Base-by-base conservation (phyloP, 2,888 invertebrate genomes). In the Oxyscelio sp. region DNA sequence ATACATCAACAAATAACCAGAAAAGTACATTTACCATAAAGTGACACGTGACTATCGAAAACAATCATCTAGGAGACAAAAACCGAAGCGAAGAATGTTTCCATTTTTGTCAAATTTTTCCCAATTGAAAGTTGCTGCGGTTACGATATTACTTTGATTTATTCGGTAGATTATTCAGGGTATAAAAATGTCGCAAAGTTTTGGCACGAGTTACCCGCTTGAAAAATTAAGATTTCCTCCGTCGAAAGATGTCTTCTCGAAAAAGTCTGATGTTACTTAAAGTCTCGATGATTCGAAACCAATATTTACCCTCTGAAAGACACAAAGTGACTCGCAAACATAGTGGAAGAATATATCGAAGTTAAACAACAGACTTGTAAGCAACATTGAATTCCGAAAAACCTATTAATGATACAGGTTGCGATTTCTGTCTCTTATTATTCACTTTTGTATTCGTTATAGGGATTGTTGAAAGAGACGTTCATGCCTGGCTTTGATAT, bases 231-330 rank as follows among this genome's bases (percentile, higher is more conserved):
- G 88, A 85, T 89, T 85, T 84, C 86, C 19, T 34, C n/a, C 38
- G 13, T 9, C 80, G 56, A 22, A 34, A 56, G 54, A 70, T 38
- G 52, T 50, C 45, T 77, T 82, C 71, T 52, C 22, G 48, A 52
- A 68, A 50, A 48, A 75, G 58, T n/a, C 48, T 54, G 66, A 38
- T 74, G 73, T 73, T 77, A 85, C 87, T 89, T 87, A 87, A 91
- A 87, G 87, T 87, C 82, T 83, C 65, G 89, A 90, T 90, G 88
- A 92, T 92, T 92, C 83, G 90, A 90, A 91, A 91, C 92, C 92
- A 89, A 92, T 91, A 91, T 89, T 88, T 87, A 90, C 85, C 83
- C 87, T 81, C 48, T 65, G 85, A 80, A 86, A 89, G 89, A 88
- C 81, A 85, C 77, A 87, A 85, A 90, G 86, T 88, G 89, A 89